Evolutionary conservation across 2,797 vertebrate species (phyloP), one percentile per base, ranked within the genome.

Genomic region (Toxotes lorentzi): DNA sequence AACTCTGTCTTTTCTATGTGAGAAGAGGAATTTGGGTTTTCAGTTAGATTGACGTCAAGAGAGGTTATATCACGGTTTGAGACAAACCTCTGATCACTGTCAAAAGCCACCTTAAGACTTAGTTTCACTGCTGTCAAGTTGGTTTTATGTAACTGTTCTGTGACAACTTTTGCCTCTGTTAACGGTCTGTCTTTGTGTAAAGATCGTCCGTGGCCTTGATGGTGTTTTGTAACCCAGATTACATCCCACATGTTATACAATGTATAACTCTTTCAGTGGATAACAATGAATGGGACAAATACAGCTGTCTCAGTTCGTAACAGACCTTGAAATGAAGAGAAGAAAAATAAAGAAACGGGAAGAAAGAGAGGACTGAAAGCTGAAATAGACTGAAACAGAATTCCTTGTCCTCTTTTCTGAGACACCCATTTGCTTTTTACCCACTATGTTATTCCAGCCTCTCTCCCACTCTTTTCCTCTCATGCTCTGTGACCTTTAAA

Each of bases 361-460:
- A 82, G 43, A 62, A 87, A 85, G 43, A 63, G 24, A 68, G 65
- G 63, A 70, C n/a, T 53, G 50, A 73, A 72, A 74, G 40, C 58
- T 54, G n/a, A 51, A 65, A 54, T 14, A 62, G 66, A 70, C 57
- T 57, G 67, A 69, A 85, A 68, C 11, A 61, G 17, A 78, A 63
- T 30, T 48, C 35, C 38, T 76, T 65, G 66, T 73, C 21, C 19
- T 85, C 45, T 45, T 57, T 79, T 79, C 75, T 2, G 27, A 81
- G 51, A 87, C 68, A 83, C 16, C 65, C 59, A 85, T 88, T 91
- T 87, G 77, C 85, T 87, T 89, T 90, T 82, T 84, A 79, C 27
- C 76, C 58, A 74, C 74, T 83, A 23, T 86, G 76, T 82, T 84
- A 75, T 88, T 88, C 83, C 53, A 32, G 72, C 47, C 43, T 63